A percentile compares a stretch with the other conserved stretches of the same genome.
Conservation (phyloP, 2,113 vertebrate genomes). For the Sminthopsis crassicaudata region DNA sequence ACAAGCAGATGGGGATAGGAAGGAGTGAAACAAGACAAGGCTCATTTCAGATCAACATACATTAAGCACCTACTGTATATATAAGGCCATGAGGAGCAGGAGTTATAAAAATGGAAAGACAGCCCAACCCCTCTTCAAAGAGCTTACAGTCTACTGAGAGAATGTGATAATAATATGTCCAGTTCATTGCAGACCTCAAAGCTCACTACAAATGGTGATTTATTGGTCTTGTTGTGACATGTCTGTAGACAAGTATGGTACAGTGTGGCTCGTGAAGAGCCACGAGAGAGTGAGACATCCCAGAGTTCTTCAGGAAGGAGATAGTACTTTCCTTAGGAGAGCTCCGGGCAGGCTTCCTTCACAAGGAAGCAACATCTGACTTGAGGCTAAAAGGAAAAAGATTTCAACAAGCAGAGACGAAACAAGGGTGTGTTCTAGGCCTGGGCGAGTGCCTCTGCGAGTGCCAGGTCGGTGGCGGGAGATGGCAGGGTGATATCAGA, state of each 20-base stretch:
- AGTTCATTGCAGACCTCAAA: background rate
- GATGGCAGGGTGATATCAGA: background rate
- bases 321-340: background rate
- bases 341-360: background rate
- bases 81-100: fast-evolving
- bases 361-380: background rate
- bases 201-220: background rate
- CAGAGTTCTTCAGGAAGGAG: background rate
- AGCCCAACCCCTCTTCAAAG: background rate
- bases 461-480: background rate
- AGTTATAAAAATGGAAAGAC: fast-evolving
- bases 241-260: background rate
- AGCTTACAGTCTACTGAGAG: background rate
- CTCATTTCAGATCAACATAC: background rate
- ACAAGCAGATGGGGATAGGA: background rate
- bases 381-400: background rate
- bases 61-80: background rate
- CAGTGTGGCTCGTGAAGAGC: background rate
- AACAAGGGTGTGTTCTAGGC: background rate
- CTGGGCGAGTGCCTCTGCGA: background rate
- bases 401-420: background rate
- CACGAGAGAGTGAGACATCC: background rate
- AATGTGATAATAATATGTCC: background rate
- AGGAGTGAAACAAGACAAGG: background rate
- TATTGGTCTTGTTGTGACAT: background rate